Conservation (phyloP, 2,797 vertebrate species). For the Merluccius polli region DNA sequence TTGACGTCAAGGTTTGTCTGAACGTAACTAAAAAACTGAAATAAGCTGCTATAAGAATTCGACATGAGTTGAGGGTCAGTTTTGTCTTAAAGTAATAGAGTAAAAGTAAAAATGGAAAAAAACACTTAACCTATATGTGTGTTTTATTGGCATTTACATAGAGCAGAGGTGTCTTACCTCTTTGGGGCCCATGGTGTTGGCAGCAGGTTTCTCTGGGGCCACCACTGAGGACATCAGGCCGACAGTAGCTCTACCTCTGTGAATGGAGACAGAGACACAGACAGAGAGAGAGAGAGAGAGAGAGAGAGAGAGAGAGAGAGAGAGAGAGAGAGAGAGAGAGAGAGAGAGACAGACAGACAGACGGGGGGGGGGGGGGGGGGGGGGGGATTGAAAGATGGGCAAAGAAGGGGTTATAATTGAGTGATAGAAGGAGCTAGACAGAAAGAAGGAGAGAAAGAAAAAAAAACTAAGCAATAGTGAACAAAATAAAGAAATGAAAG, state of each 20-base stretch:
- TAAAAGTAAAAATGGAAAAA: background rate
- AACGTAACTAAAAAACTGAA: too few relatives aligned
- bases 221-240: slow-evolving; percentile 75
- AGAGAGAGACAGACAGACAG: slow-evolving; percentile 1
- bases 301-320: slow-evolving; percentile 14
- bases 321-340: slow-evolving; percentile 12
- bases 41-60: background rate
- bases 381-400: slow-evolving; percentile 10
- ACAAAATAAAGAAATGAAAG: background rate
- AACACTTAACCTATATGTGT: background rate
- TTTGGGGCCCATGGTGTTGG: slow-evolving; percentile 76
- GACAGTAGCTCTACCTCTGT: slow-evolving; percentile 60
- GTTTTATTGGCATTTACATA: too few relatives aligned
- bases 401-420: background rate
- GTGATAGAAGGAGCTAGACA: slow-evolving; percentile 20
- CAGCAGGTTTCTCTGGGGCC: slow-evolving; percentile 57
- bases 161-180: slow-evolving; percentile 55
- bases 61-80: background rate
- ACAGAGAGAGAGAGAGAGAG: background rate
- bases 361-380: background rate
- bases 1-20: background rate
- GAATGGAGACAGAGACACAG: slow-evolving; percentile 51
- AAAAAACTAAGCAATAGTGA: background rate
- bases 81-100: background rate
- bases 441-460: slow-evolving; percentile 14